A percentile compares a stretch with the other conserved stretches of the same genome.
Evolutionary conservation across 1,140 invertebrate species (phyloP).

Genomic region (Acromyrmex echinatior): DNA sequence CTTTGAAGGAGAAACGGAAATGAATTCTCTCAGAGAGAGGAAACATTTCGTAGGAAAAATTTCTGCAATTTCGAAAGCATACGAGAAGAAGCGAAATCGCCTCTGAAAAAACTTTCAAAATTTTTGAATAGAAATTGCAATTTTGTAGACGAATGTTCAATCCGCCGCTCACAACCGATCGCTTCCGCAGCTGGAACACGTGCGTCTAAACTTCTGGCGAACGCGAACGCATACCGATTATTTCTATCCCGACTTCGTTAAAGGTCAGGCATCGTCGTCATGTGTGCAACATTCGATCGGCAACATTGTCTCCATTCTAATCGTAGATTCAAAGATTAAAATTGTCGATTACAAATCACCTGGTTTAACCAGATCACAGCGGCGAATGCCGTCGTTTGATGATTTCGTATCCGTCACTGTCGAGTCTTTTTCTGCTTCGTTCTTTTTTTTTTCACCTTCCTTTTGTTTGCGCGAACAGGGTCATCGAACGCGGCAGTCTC

Average conservation of each 20-base stretch:
- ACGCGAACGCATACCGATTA: constrained; percentile 50
- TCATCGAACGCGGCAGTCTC: constrained; percentile 77
- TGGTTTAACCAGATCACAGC: constrained; percentile 54
- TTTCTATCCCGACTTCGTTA: constrained; percentile 53
- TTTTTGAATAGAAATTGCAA: background rate
- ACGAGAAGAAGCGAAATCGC: background rate
- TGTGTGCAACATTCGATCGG: background rate
- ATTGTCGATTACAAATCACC: constrained; percentile 41
- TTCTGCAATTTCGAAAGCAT: background rate
- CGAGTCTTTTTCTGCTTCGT: constrained; percentile 15
- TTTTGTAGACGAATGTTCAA: background rate
- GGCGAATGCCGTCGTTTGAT: background rate
- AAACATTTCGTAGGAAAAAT: background rate
- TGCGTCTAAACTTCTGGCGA: constrained; percentile 38
- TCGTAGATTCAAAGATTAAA: constrained; percentile 51
- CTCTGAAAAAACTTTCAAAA: background rate
- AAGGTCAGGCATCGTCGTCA: constrained; percentile 45
- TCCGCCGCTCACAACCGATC: background rate
- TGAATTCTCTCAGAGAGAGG: no score
- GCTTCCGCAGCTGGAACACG: constrained; percentile 35
- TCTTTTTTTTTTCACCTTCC: constrained; percentile 30
- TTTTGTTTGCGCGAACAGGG: constrained; percentile 62
- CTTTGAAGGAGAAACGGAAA: no score
- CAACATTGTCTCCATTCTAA: constrained; percentile 57
- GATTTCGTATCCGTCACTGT: constrained; percentile 35